Conservation (phyloP, 2,797 vertebrate genomes). For the Masticophis lateralis region DNA sequence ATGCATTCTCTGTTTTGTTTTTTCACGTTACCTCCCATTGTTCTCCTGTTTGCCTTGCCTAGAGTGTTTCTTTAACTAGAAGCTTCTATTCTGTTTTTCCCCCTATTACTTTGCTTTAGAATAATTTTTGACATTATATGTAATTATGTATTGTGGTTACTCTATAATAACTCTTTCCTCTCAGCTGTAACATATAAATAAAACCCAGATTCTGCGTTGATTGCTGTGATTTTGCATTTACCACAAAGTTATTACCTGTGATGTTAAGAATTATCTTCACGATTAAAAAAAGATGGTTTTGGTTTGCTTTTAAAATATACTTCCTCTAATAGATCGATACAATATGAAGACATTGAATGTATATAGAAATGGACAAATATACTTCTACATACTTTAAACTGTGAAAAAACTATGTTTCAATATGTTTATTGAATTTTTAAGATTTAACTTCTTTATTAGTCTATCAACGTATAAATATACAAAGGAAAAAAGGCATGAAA, state of each 20-base stretch:
- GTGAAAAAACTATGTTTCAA: background rate
- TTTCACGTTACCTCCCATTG: background rate
- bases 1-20: background rate
- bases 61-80: background rate
- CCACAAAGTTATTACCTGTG: background rate
- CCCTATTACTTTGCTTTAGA: background rate
- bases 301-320: slow-evolving; percentile 20
- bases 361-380: slow-evolving; percentile 22
- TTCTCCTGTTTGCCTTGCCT: background rate
- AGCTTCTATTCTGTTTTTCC: background rate
- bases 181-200: background rate
- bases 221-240: background rate
- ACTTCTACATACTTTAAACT: background rate
- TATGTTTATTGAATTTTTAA: slow-evolving; percentile 19
- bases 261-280: background rate
- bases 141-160: background rate
- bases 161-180: background rate
- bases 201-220: background rate
- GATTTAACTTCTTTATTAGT: too few relatives aligned
- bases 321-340: slow-evolving; percentile 17
- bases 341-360: slow-evolving; percentile 36
- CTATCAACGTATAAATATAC: too few relatives aligned
- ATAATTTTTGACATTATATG: background rate
- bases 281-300: background rate
- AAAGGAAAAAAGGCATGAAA: too few relatives aligned